Evolutionary conservation across 2,888 invertebrate species (phyloP), one percentile per base, ranked within the genome.

Genomic region (Drosophila diplacantha): DNA sequence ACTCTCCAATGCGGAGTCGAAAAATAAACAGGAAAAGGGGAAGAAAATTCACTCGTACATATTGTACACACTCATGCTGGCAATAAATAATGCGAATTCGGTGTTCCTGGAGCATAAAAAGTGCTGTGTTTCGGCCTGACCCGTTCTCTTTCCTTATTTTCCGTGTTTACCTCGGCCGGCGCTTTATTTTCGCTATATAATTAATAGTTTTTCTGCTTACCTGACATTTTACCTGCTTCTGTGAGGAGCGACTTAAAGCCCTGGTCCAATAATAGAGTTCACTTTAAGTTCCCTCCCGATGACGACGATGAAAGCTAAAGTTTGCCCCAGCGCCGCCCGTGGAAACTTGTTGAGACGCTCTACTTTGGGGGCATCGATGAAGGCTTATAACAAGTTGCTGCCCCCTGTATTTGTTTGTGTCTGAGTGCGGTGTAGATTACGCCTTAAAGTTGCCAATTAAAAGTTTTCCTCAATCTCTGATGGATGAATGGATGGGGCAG

Each of bases 401-500:
- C 29, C 49, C 26, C 50, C 65, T 56, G 47, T 31, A 32, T 53
- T 62, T 57, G 22, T 44, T 44, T 50, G 68, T 43, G 52, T 49
- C 69, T 56, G 52, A 55, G 66, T 46, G 59, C 41, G 46, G 58
- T 59, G 55, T 61, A 58, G 58, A 72, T 75, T 74, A 76, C 72
- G 70, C 73, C 69, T 79, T 80, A 72, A 82, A 80, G 75, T 78
- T 80, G 76, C 52, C 72, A 81, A 83, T 82, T 80, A 82, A 75
- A 80, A 81, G 83, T 79, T 81, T 82, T 32, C 35, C 29, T 59
- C 52, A 53, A 53, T 38, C 57, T 59, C 53, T 32, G 51, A 24
- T 51, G 37, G 20, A 32, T 31, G 31, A 24, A 24, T 16, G 24
- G 9, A 7, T 35, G 43, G 38, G n/a, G 29, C 9, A 41, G 18